Conservation (phyloP, 2,888 invertebrate species). For the Aromia moschata region DNA sequence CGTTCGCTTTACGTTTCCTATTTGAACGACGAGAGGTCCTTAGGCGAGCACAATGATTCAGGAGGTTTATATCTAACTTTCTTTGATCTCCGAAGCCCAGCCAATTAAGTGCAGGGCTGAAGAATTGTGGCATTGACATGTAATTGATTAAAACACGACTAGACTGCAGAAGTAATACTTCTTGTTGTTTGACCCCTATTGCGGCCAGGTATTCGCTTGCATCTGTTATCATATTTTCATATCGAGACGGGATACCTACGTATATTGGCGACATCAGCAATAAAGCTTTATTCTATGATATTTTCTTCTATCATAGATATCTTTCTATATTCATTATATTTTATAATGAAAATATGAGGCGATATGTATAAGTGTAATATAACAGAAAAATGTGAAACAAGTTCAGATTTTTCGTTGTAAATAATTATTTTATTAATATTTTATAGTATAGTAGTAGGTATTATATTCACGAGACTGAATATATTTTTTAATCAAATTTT, state of each 20-base stretch:
- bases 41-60: conserved; percentile 48
- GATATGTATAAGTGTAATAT: no score
- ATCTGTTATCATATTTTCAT: conserved; percentile 19
- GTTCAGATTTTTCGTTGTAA: no score
- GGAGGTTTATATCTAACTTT: conserved; percentile 44
- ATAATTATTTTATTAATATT: no score
- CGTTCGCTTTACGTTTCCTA: conserved; percentile 46
- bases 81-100: conserved; percentile 54
- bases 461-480: no score
- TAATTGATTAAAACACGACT: conserved; percentile 56
- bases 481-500: no score
- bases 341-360: no score
- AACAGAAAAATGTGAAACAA: no score
- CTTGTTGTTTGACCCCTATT: conserved; percentile 32
- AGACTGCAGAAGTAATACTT: conserved; percentile 36
- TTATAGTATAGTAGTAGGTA: no score
- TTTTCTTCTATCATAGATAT: no score
- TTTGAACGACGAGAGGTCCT: conserved; percentile 49
- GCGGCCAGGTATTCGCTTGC: conserved; percentile 22
- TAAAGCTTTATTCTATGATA: no score
- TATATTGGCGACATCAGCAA: no score
- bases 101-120: conserved; percentile 47
- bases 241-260: conserved; percentile 2
- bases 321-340: no score
- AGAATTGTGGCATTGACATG: conserved; percentile 51